Percentiles rank a stretch among this genome's conserved stretches.
Evolutionary conservation across 2,113 vertebrate species (phyloP).

Genomic region (Brachyhypopomus occidentalis): DNA sequence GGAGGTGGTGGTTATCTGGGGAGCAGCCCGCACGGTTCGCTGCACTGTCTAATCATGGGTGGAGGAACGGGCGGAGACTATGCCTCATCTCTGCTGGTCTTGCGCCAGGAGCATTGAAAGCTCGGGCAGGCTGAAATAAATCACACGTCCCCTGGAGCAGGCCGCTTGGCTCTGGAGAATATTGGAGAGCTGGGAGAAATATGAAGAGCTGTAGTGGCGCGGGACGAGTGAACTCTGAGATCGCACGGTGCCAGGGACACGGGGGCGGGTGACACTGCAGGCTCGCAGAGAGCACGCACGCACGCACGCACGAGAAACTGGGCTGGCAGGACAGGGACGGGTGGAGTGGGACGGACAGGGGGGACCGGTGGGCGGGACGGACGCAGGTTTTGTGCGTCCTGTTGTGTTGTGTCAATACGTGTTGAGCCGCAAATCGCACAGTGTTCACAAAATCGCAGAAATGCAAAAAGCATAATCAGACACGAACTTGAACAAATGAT

Average conservation of each 20-base stretch:
- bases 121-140: slow-evolving; percentile 49
- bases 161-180: slow-evolving; percentile 40
- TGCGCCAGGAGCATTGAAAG: slow-evolving; percentile 54
- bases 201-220: slow-evolving; percentile 32
- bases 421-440: background rate
- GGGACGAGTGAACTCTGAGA: slow-evolving; percentile 11
- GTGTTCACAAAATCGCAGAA: background rate
- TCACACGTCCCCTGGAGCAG: slow-evolving; percentile 38
- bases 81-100: slow-evolving; percentile 45
- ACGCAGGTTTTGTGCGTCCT: background rate
- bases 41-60: slow-evolving; percentile 51
- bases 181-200: slow-evolving; percentile 31
- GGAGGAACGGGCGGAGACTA: slow-evolving; percentile 41
- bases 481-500: background rate
- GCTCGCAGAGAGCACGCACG: background rate
- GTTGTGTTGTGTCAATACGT: background rate
- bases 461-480: background rate
- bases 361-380: background rate
- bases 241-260: slow-evolving; percentile 18
- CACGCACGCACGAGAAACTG: background rate
- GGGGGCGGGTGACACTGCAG: background rate
- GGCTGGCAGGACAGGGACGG: background rate
- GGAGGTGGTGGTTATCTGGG: background rate
- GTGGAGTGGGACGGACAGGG: background rate
- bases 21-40: slow-evolving; percentile 32